phyloP scores from a whole-genome alignment of 2,888 invertebrate species.

The Diabrotica balteata region DNA sequence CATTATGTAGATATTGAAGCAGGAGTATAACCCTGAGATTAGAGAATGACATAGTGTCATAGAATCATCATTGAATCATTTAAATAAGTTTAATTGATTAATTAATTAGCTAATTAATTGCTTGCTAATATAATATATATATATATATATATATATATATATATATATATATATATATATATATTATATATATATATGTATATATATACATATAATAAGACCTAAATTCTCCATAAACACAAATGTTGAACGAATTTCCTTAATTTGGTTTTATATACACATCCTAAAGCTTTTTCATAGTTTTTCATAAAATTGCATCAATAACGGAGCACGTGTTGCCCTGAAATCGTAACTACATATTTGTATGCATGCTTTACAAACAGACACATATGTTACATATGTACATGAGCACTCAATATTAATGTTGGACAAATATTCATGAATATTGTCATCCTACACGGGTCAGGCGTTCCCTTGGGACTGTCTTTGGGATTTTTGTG shows the following conservation, averaged over 20 bases:
- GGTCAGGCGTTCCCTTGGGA: conserved; percentile 18
- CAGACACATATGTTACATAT: conserved; percentile 37
- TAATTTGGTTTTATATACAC: conserved; percentile 6
- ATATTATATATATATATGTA: not conserved
- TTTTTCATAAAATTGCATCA: conserved; percentile 30
- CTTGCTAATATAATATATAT: not conserved
- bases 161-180: not conserved
- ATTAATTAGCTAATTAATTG: too few relatives aligned
- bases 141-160: not conserved
- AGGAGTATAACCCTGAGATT: too few relatives aligned
- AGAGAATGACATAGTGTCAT: too few relatives aligned
- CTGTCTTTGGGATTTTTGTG: not conserved
- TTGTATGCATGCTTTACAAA: conserved; percentile 40
- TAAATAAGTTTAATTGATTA: too few relatives aligned
- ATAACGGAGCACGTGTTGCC: conserved; percentile 31
- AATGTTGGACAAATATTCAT: conserved; percentile 33
- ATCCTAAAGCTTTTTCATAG: conserved; percentile 16
- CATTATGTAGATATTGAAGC: too few relatives aligned
- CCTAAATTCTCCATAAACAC: not conserved
- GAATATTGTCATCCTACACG: conserved; percentile 18
- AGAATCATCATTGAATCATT: too few relatives aligned
- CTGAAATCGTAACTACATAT: conserved; percentile 28
- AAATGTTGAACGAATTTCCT: not conserved
- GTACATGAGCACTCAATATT: conserved; percentile 35
- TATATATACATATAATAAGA: too few relatives aligned